Conservation (phyloP, 2,113 vertebrate species). For the Corythornis cristatus region DNA sequence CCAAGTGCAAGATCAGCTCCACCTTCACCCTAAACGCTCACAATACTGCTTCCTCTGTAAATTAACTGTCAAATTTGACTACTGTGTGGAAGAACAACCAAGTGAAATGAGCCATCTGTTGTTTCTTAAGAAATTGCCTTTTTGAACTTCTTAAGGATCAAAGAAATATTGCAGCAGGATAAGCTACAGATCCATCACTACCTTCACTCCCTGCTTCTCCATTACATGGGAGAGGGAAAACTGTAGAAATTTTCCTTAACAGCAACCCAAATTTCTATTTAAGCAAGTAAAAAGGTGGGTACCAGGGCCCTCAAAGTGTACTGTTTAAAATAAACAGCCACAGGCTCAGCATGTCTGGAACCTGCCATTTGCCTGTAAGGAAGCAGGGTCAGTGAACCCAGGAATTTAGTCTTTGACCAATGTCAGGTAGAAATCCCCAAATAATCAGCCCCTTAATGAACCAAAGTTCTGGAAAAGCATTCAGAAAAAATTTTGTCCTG, state of each 20-base stretch:
- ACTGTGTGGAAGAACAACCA: background rate
- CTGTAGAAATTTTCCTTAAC: background rate
- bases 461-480: background rate
- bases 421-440: background rate
- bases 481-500: background rate
- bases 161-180: background rate
- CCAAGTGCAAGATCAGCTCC: background rate
- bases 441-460: background rate
- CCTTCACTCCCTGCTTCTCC: background rate
- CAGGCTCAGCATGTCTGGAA: background rate
- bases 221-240: background rate
- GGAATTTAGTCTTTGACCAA: background rate
- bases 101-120: background rate
- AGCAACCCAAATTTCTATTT: background rate
- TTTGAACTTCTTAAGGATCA: background rate
- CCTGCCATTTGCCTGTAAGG: background rate
- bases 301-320: background rate
- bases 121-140: background rate
- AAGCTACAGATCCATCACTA: background rate
- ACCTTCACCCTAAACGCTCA: background rate
- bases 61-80: background rate
- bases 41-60: background rate
- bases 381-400: background rate
- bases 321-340: background rate
- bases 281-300: background rate